Evolutionary conservation across 1,140 invertebrate genomes (phyloP).

Genomic region (Drosophila obscura): DNA sequence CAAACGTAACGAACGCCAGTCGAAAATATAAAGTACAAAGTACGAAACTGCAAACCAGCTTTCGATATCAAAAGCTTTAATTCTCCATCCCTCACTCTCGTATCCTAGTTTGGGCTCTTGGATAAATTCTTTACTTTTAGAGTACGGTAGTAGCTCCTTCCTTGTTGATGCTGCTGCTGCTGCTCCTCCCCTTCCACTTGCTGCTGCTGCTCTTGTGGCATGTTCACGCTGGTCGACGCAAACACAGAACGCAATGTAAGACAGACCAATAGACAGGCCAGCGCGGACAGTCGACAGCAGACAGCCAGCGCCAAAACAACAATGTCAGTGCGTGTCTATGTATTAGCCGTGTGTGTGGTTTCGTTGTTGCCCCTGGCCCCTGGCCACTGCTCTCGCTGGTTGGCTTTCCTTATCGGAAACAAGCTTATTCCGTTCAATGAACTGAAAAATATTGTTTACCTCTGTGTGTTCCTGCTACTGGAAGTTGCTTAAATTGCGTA

Average conservation of each 20-base stretch:
- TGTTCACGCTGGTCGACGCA: conserved; percentile 47
- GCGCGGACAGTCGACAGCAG: conserved; percentile 17
- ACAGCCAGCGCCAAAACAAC: conserved; percentile 42
- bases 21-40: conserved; percentile 35
- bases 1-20: not conserved
- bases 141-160: not conserved
- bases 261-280: conserved; percentile 56
- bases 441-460: conserved; percentile 81
- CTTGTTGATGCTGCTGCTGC: conserved; percentile 8
- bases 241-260: conserved; percentile 56
- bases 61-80: conserved; percentile 56
- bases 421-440: conserved; percentile 82
- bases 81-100: conserved; percentile 13
- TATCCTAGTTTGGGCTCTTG: conserved; percentile 17
- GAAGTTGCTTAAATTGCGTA: conserved; percentile 49
- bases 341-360: conserved; percentile 36
- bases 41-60: conserved; percentile 36
- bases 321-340: conserved; percentile 46
- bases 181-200: conserved; percentile 2
- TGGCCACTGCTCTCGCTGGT: conserved; percentile 26
- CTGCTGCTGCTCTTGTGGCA: conserved; percentile 44
- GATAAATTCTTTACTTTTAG: conserved; percentile 35
- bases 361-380: conserved; percentile 13
- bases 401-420: conserved; percentile 72
- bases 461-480: conserved; percentile 47